These are phyloP conservation scores for Hemiscyllium ocellatum DNA, from an alignment of 2,113 vertebrate species.

Conservation along the genomic window DNA sequence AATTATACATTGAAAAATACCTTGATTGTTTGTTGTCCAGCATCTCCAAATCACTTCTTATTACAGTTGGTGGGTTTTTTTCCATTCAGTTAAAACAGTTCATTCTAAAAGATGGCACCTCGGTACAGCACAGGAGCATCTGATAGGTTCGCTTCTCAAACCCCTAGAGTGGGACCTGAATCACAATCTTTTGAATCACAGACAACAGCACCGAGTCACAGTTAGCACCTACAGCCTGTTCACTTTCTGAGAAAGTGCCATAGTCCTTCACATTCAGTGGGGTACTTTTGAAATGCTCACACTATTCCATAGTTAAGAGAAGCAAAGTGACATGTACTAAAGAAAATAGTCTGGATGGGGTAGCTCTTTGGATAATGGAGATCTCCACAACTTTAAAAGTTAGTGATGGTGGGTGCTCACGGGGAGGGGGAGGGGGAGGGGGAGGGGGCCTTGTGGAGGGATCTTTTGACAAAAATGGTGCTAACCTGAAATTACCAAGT, in stretches of 20 bases:
- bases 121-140: not conserved
- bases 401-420: not conserved
- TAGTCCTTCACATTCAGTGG: not conserved
- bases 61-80: not conserved
- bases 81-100: not conserved
- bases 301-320: not conserved
- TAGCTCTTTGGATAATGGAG: not conserved
- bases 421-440: not conserved
- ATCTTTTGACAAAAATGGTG: not conserved
- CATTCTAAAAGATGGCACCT: not conserved
- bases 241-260: not conserved
- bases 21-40: no score
- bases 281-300: not conserved
- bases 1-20: no score
- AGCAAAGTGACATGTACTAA: not conserved
- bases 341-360: not conserved
- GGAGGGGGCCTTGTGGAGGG: not conserved
- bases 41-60: no score
- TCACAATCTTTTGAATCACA: not conserved
- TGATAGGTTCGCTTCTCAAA: not conserved
- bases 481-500: conserved; percentile 32
- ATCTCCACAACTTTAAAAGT: not conserved
- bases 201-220: not conserved
- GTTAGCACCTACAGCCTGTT: not conserved
- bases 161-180: not conserved